Percentiles rank a stretch among this genome's conserved stretches.
Evolutionary conservation across 2,888 invertebrate species (phyloP).

Genomic region (Stomorhina lunata): DNA sequence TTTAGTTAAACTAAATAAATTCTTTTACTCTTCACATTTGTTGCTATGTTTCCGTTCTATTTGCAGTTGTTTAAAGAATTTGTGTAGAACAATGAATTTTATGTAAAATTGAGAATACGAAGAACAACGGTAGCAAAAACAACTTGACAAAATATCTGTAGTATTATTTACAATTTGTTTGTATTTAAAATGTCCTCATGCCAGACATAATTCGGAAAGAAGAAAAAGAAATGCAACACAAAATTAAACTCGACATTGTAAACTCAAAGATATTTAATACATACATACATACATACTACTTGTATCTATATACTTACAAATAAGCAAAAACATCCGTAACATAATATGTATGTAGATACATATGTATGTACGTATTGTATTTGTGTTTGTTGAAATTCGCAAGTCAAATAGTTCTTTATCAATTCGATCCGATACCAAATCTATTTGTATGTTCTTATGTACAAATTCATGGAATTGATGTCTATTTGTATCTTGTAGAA

Average conservation of each 20-base stretch:
- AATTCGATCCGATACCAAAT: constrained; percentile 2
- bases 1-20: constrained; percentile 19
- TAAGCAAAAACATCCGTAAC: not conserved
- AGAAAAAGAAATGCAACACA: not conserved
- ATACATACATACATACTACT: not conserved
- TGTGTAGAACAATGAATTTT: constrained; percentile 26
- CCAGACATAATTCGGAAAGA: constrained; percentile 10
- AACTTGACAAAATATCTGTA: constrained; percentile 8
- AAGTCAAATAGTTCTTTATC: constrained; percentile 22
- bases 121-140: constrained; percentile 22
- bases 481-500: constrained; percentile 17
- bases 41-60: not conserved
- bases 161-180: constrained; percentile 32
- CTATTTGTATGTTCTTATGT: not conserved
- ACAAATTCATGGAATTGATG: constrained; percentile 4
- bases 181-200: constrained; percentile 17
- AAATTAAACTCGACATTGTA: not conserved
- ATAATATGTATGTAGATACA: not conserved
- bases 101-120: constrained; percentile 35
- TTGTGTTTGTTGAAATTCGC: not conserved
- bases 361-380: not conserved
- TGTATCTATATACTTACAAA: not conserved
- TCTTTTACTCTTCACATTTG: constrained; percentile 6
- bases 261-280: not conserved
- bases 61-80: constrained; percentile 2